Base-by-base conservation (phyloP, 2,888 invertebrate genomes). In the Trachelus stipa region DNA sequence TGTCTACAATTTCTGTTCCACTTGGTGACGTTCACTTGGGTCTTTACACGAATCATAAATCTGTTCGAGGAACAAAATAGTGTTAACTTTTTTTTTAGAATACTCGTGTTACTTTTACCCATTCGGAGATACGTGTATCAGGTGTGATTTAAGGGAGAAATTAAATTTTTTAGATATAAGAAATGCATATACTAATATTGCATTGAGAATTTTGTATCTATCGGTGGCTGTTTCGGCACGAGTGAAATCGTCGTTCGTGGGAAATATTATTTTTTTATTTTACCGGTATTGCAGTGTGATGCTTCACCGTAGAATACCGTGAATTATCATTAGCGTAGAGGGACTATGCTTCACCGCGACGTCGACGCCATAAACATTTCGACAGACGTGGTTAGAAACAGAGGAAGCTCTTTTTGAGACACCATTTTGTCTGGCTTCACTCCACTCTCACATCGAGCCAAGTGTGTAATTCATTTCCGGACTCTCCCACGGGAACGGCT, bases 391-490 rank as follows among this genome's bases (percentile, higher is more conserved):
- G 23, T 15, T 23, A 80, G 69, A 79, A 77, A 77, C 75, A 77
- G 76, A 77, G 81, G 80, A 56, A 81, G 81, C 83, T 83, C 84
- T 84, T 85, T 84, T 84, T 84, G 81, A 77, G 83, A 82, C 86
- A 86, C 87, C 88, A 88, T 90, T 89, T 90, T 89, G 88, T 87
- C 83, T 82, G 84, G 81, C 80, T 81, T 80, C 79, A 84, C 82
- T 87, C 86, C 85, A 85, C 85, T 69, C 84, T 81, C 83, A 81
- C 81, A 81, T 80, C 79, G 34, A 79, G 75, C 82, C 79, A 80
- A 83, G 85, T 88, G 84, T 87, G 88, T 90, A 88, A 90, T 90
- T 89, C 88, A 88, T 88, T 87, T 86, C 83, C 84, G 86, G 82
- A 83, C 85, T 84, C 85, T 87, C 88, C 85, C 86, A 81, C 76